Conservation (phyloP, 1,140 invertebrate genomes). For the Nasonia longicornis region DNA sequence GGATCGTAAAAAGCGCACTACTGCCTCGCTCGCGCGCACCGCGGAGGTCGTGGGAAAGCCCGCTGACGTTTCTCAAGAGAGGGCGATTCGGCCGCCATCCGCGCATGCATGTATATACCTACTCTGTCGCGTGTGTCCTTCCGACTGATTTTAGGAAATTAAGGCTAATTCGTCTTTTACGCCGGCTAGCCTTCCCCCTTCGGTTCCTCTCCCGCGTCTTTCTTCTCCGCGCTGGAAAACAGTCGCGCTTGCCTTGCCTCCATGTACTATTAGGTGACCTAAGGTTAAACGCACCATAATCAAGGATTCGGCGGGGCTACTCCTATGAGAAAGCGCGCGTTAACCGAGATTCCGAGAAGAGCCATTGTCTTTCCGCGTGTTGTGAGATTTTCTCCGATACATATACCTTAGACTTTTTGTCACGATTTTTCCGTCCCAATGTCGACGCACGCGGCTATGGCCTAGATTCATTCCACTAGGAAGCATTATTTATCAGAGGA, state of each 20-base stretch:
- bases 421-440: no score
- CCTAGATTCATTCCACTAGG: no score
- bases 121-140: not conserved
- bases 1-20: not conserved
- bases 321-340: not conserved
- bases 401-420: no score
- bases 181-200: constrained; percentile 2
- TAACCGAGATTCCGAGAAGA: no score
- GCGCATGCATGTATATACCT: not conserved
- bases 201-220: not conserved
- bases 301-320: not conserved
- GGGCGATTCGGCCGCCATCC: not conserved
- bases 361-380: not conserved
- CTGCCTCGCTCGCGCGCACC: no score
- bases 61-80: constrained; percentile 1
- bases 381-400: no score
- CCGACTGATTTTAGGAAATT: constrained; percentile 53
- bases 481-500: no score
- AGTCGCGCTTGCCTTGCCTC: not conserved
- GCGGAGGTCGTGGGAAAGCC: constrained; percentile 37
- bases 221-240: not conserved
- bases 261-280: not conserved
- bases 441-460: no score
- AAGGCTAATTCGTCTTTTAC: constrained; percentile 47
- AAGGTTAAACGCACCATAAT: not conserved